Base-by-base conservation (phyloP, 2,113 vertebrate genomes). In the Agapornis roseicollis region DNA sequence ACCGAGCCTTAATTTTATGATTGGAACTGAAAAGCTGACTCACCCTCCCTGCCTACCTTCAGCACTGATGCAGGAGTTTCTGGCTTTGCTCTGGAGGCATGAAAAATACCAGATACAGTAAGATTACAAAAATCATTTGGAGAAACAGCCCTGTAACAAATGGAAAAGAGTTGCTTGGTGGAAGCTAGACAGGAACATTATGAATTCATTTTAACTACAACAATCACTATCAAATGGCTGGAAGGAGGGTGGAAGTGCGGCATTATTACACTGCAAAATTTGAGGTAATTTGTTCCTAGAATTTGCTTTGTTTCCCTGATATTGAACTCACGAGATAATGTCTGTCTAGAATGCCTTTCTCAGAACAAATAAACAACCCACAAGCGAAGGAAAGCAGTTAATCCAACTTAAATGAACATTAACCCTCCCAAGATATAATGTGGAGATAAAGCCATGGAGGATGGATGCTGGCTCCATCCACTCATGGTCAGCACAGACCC, bases 21-120 rank as follows among this genome's bases (percentile, higher is more conserved):
- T 0, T 89, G 74, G 53, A 94, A 89, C 18, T 61, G 37, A 91
- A 76, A 92, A 94, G 81, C 85, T 94, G 87, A 88, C 52, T 89
- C 79, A 60, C 35, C 4, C 72, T 85, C 44, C 39, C 85, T 68
- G 60, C 61, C 72, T 80, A 47, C 64, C 72, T 52, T 90, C 64
- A 80, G 82, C 56, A 90, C 10, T 37, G 61, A 55, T 63, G 80
- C 82, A 90, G 52, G 71, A 88, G 20, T 60, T 85, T 60, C 82
- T 64, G 72, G 39, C 50, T 93, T 88, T 83, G 56, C 76, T 91
- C 69, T 72, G 47, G 29, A 93, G 72, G 42, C 42, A 80, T 3
- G 20, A 89, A 77, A 95, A 89, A 70, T n/a, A 64, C 7, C 66
- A 85, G 41, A 49, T 71, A 79, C 20, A 39, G 17, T 28, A 77